Evolutionary conservation across 2,113 vertebrate species (phyloP), one percentile per base, ranked within the genome.

Genomic region (Vulpes lagopus): DNA sequence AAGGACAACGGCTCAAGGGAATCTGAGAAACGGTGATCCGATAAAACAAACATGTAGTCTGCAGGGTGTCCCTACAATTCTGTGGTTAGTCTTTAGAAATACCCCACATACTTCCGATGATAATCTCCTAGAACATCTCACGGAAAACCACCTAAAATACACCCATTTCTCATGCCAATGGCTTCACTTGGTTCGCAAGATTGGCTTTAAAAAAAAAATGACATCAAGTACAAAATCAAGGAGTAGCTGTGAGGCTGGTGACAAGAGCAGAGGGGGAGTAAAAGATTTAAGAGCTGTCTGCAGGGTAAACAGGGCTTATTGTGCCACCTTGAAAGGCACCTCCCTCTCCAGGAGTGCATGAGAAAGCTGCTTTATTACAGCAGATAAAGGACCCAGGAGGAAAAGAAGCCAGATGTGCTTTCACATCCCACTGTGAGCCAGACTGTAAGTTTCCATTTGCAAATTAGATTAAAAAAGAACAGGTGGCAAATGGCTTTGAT

Each of bases 401-500:
- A 92, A 23, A 92, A 94, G 71, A 74, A 93, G 93, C 81, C 97
- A 98, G 96, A 96, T 91, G 82, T 78, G 95, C 89, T 96, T 96
- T 93, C 71, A 91, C 35, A 79, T 53, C 96, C 96, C 92, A 92
- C 96, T 90, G 90, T 53, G 90, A 96, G 88, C 80, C 64, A 94
- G 96, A 51, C 80, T 88, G 27, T 11, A 64, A 91, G 88, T 88
- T 98, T 96, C 97, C 94, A 97, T 89, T 93, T 92, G 94, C 96
- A 97, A 96, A 97, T 94, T 27, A 89, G 81, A 96, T 92, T 96
- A 53, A 81, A 93, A 89, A 95, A 96, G 88, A 96, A 86, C 94
- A 97, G 94, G 95, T 97, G 92, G 81, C 84, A 96, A 89, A 83
- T 51, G 82, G 92, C 95, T 98, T 96, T 98, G 96, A 98, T 96